Evolutionary conservation across 2,888 invertebrate genomes (phyloP), one percentile per base, ranked within the genome.

Genomic region (Xanthorhoe spadicearia): DNA sequence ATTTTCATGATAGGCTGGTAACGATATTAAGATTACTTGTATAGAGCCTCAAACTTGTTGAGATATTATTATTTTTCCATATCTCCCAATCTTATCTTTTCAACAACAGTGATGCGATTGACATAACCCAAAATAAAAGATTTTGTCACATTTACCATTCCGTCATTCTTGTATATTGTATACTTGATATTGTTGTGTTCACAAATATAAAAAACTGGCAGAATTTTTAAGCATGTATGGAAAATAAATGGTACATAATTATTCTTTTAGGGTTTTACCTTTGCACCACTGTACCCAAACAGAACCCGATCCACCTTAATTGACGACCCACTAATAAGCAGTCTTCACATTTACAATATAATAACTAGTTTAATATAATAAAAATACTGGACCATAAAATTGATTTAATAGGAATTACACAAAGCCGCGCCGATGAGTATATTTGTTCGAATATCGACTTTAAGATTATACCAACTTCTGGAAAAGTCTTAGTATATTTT

Each of bases 341-440:
- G 90, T 90, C 90, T 91, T 90, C 83, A 86, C 84, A 84, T 83
- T 83, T 84, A 85, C 82, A 84, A 71, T 82, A 77, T 77, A 78
- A 85, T 83, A 78, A 80, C 84, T 88, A 88, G 73, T 82, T 76
- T 71, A 74, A 80, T 82, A 83, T 77, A 84, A 88, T 88, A 88
- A 88, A 87, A 90, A 90, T 90, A 92, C 90, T 91, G 91, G 91
- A 92, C 90, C 90, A 87, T 89, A 88, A 85, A 87, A 83, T 86
- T 89, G 83, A 84, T 88, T 88, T 88, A 85, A 86, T 91, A 90
- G 89, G 89, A 90, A 90, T 87, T 86, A 88, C 82, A 73, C 70
- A 66, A 66, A 59, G 62, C 59, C 54, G 55, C 54, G 62, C 66
- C 64, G 73, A 73, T 74, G 73, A 77, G 75, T 71, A 72, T 72